Base-by-base conservation (phyloP, 2,797 vertebrate genomes). In the Anomalospiza imberbis region DNA sequence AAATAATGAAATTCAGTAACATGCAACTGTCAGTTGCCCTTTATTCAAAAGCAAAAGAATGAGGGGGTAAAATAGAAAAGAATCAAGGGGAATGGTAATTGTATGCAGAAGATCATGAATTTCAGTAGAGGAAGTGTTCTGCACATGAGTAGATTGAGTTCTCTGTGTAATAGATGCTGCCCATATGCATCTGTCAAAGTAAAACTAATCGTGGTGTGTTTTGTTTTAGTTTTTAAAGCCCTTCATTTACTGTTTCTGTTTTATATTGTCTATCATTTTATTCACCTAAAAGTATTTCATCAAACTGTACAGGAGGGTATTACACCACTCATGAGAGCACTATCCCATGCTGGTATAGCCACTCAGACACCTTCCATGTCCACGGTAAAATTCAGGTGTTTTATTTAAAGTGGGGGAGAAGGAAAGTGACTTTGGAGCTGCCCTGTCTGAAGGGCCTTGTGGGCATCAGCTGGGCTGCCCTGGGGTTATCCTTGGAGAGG, bases 11-110 rank as follows among this genome's bases (percentile, higher is more conserved):
- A 97, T 95, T 94, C 80, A 70, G 72, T 73, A 94, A 86, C 34
- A 80, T 31, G n/a, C 71, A 85, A 91, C 82, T 83, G 86, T 53
- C 91, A 92, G 85, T 74, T 85, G 84, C 55, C 74, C 77, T 90
- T 82, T 90, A 93, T 92, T 91, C 84, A 93, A 83, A 86, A 87
- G 89, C 17, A 45, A 85, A 87, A 95, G 63, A 93, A 80, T 26
- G n/a, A 17, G 10, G 36, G n/a, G 2, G 5, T 1, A 0, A 14
- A 36, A 51, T 38, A 12, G 29, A 6, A 45, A 48, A 44, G 29
- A 79, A 58, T 5, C 34, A 34, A 36, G 44, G 50, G 19, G 63
- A 60, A 67, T 22, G 40, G 42, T 80, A 82, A 95, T 89, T 21
- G 13, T 44, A 86, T 40, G 57, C 84, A 77, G 80, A 92, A 94